Evolutionary conservation across 2,113 vertebrate species (phyloP).

Genomic region (Montifringilla adamsi): DNA sequence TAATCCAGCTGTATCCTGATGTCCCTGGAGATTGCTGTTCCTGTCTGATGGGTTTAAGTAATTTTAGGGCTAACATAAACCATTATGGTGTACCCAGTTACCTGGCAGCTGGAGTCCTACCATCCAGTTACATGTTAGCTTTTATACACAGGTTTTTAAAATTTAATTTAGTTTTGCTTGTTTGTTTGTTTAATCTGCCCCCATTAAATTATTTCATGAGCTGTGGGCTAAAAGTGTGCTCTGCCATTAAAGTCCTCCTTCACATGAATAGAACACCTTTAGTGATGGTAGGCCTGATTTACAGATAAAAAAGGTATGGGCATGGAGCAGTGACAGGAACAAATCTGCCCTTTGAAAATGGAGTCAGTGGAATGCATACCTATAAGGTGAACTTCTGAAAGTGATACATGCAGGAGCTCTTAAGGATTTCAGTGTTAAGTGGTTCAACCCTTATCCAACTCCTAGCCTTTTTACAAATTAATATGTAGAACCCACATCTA

Average conservation of each 20-base stretch:
- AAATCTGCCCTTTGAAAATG: background rate
- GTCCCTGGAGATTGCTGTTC: background rate
- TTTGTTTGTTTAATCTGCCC: background rate
- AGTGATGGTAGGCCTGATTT: background rate
- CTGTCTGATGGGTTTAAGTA: background rate
- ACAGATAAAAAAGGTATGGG: background rate
- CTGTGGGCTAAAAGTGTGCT: background rate
- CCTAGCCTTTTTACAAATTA: background rate
- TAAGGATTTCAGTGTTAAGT: background rate
- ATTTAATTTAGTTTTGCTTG: background rate
- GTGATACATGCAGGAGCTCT: background rate
- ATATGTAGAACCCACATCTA: background rate
- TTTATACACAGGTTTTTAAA: background rate
- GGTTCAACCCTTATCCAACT: background rate
- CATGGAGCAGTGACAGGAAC: background rate
- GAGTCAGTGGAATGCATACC: background rate
- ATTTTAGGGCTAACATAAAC: background rate
- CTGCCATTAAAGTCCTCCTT: background rate
- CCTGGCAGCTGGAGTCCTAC: background rate
- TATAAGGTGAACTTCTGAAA: background rate
- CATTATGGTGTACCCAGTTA: background rate
- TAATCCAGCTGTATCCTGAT: background rate
- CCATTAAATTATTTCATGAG: background rate
- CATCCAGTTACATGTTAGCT: background rate
- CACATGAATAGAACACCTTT: background rate